A percentile compares a stretch with the other conserved stretches of the same genome.
phyloP scores from a whole-genome alignment of 2,113 vertebrate species.

The Syngnathus typhle region DNA sequence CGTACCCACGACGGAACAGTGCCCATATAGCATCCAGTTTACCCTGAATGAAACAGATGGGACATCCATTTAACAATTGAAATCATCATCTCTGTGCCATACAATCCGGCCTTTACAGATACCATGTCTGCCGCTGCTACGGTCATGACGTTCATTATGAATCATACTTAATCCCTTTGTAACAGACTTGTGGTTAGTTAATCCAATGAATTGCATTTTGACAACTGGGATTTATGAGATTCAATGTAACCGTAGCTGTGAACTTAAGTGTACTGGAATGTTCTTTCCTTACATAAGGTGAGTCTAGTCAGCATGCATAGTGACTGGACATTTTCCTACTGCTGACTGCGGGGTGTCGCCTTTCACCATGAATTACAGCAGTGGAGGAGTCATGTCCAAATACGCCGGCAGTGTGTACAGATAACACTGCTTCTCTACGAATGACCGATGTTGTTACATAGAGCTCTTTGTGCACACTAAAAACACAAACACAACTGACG shows the following conservation, averaged over 20 bases:
- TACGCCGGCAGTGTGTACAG: slow-evolving; percentile 12
- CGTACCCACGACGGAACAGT: slow-evolving; percentile 81
- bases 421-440: slow-evolving; percentile 32
- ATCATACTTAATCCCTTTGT: background rate
- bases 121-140: background rate
- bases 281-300: background rate
- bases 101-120: background rate
- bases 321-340: slow-evolving; percentile 12
- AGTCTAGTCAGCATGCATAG: background rate
- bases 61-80: background rate
- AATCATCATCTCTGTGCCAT: too few species aligned
- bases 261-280: background rate
- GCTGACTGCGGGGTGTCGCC: slow-evolving; percentile 10
- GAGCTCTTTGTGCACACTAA: slow-evolving; percentile 16
- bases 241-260: background rate
- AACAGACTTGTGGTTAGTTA: background rate
- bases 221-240: background rate
- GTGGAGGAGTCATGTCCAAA: background rate
- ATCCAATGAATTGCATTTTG: background rate
- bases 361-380: slow-evolving; percentile 8
- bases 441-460: slow-evolving; percentile 25
- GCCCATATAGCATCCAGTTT: slow-evolving; percentile 85
- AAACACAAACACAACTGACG: slow-evolving; percentile 25
- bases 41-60: slow-evolving; percentile 68
- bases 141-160: background rate